A percentile compares a stretch with the other conserved stretches of the same genome.
Evolutionary conservation across 2,113 vertebrate species (phyloP).

Genomic region (Gopherus flavomarginatus): DNA sequence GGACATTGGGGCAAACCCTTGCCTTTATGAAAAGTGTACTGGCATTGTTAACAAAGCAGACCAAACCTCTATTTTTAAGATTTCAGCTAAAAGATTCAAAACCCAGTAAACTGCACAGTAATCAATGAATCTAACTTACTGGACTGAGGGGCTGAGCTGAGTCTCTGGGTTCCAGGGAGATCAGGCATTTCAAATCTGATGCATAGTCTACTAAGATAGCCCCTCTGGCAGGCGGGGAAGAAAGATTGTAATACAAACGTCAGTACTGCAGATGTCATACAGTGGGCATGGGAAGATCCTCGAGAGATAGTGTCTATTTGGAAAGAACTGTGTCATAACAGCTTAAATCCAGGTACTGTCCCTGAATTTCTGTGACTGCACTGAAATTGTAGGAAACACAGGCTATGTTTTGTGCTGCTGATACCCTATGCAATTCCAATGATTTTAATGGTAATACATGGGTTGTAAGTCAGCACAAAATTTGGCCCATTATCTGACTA

Average conservation of each 20-base stretch:
- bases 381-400: background rate
- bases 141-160: background rate
- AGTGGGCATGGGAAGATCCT: rapidly evolving
- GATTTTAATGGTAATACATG: background rate
- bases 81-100: background rate
- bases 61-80: background rate
- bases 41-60: background rate
- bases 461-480: background rate
- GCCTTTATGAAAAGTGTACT: background rate
- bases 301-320: rapidly evolving
- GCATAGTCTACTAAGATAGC: background rate
- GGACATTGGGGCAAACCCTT: rapidly evolving
- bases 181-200: background rate
- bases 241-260: rapidly evolving
- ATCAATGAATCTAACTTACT: background rate
- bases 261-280: background rate
- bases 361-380: background rate
- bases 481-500: background rate
- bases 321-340: background rate
- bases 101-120: rapidly evolving
- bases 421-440: background rate
- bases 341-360: background rate
- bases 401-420: background rate
- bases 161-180: rapidly evolving
- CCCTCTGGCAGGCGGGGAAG: rapidly evolving